phyloP scores from a whole-genome alignment of 2,113 vertebrate species.

The Apus apus region DNA sequence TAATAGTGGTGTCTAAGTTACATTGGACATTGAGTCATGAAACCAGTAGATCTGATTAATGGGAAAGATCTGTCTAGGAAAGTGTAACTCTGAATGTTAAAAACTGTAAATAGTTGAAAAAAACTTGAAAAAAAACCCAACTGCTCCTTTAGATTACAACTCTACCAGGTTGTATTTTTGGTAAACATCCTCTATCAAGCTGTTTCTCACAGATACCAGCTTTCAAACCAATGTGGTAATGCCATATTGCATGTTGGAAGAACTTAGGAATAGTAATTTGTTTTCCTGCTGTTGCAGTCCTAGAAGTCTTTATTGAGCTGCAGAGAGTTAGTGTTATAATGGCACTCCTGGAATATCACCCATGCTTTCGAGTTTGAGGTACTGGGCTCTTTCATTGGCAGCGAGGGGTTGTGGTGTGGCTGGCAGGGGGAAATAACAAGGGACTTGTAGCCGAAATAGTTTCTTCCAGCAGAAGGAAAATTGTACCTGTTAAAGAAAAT shows the following conservation, averaged over 20 bases:
- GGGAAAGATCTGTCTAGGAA: background rate
- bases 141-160: background rate
- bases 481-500: background rate
- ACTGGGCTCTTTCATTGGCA: background rate
- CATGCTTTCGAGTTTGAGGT: background rate
- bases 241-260: background rate
- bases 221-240: background rate
- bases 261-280: background rate
- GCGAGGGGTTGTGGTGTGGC: fast-evolving
- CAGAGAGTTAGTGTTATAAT: background rate
- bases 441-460: background rate
- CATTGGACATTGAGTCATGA: background rate
- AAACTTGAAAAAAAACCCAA: background rate
- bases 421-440: background rate
- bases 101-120: background rate
- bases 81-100: background rate
- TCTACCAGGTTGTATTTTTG: background rate
- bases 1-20: background rate
- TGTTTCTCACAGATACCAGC: background rate
- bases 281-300: background rate
- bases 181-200: background rate
- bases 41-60: background rate
- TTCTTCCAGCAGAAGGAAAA: background rate
- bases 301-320: background rate
- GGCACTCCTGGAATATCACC: background rate